phyloP scores from a whole-genome alignment of 2,113 vertebrate species.

The Phoenicopterus ruber region DNA sequence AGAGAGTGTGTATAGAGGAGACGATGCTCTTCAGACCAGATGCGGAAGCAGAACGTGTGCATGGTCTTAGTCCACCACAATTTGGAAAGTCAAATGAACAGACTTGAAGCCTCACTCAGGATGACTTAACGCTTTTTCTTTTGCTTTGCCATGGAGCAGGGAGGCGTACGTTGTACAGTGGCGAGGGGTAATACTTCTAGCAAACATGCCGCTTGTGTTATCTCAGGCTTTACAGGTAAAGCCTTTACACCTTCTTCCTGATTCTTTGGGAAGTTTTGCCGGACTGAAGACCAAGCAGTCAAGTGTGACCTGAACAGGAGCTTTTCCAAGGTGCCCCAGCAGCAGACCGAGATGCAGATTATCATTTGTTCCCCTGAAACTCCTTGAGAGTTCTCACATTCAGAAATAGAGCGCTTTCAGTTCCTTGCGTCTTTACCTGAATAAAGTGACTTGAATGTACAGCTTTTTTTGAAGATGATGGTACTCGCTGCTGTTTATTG shows the following conservation, averaged over 20 bases:
- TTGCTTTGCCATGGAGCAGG: background rate
- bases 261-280: background rate
- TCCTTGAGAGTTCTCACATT: background rate
- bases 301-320: background rate
- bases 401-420: background rate
- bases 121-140: background rate
- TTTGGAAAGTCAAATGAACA: no score
- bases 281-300: background rate
- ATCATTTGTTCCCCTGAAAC: background rate
- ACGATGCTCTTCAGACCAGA: background rate
- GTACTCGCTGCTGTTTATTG: background rate
- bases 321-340: background rate
- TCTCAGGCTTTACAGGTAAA: background rate
- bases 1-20: background rate
- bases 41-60: background rate
- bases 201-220: background rate
- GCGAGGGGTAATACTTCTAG: background rate
- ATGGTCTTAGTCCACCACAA: background rate
- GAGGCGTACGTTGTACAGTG: accelerated
- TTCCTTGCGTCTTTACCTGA: background rate
- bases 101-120: background rate
- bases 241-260: background rate
- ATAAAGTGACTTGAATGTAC: background rate
- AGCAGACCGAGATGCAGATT: background rate
- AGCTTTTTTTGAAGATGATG: background rate